Base-by-base conservation (phyloP, 64 coral and sea anemone genomes). In the Astreopora myriophthalma region DNA sequence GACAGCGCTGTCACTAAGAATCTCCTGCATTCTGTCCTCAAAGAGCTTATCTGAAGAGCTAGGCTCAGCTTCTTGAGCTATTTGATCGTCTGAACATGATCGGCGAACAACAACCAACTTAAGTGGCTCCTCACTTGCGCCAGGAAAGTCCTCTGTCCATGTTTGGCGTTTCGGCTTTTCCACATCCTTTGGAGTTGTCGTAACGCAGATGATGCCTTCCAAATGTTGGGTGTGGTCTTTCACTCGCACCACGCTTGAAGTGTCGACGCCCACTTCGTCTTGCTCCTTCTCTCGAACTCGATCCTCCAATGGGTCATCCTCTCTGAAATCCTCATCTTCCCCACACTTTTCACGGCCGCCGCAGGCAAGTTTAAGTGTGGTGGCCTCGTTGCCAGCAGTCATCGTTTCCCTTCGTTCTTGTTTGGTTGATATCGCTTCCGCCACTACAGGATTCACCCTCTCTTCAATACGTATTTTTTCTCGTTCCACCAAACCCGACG, bases 201-300 rank as follows among this genome's bases (percentile, higher is more conserved):
- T 61, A 0, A 26, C 51, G 19, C 69, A 48, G 57, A 92, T 85
- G 29, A 92, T 79, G 22, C 83, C 90, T 92, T 92, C 90, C 35
- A 92, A 46, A 20, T 75, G 62, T 34, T 92, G 49, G 8, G 83
- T 61, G 19, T 84, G 80, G 23, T 75, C 33, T 51, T 68, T 92
- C 6, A 92, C 90, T 10, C 61, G 84, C 26, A 92, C 80, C 27
- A 92, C 49, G 10, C 90, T 84, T 22, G 90, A 76, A 3, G 90
- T 85, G 33, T 92, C 90, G 22, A 92, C 90, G 25, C 23, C 48
- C 0, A 87, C 30, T 38, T 87, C 85, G 7, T 26, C 69, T 36
- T 3, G 24, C 34, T 87, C 67, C 32, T 87, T 17, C 5, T 74
- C 83, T 34, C 25, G 6, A 23, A 42, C 26, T n/a, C 27, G 8